These are phyloP conservation scores for Heterodera filipjevi DNA, from an alignment of 2,888 invertebrate genomes.

Conservation along the genomic window DNA sequence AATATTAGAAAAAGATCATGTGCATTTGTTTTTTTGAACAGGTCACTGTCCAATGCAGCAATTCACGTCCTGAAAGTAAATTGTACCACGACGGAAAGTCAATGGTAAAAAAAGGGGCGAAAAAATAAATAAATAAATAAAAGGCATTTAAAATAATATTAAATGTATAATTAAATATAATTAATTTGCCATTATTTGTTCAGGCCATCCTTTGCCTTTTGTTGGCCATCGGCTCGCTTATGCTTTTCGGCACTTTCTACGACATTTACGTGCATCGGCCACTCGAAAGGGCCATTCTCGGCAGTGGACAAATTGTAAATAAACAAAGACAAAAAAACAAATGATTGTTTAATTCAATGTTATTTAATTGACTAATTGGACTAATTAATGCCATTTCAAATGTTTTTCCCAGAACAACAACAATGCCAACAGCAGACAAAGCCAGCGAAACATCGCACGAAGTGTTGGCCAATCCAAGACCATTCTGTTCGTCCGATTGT, in stretches of 20 bases:
- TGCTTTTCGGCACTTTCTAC: conserved; percentile 60
- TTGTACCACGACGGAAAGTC: conserved; percentile 53
- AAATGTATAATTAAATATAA: conserved; percentile 13
- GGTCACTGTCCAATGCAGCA: conserved; percentile 55
- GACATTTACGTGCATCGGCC: conserved; percentile 57
- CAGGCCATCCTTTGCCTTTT: conserved; percentile 45
- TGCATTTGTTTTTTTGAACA: not conserved
- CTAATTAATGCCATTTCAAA: not conserved
- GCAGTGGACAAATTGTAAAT: not conserved
- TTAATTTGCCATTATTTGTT: not conserved
- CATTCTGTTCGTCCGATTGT: conserved; percentile 54
- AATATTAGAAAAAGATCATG: not conserved
- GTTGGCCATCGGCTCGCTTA: conserved; percentile 52
- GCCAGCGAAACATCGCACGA: not conserved
- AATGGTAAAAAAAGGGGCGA: conserved; percentile 53
- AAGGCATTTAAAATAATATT: not conserved
- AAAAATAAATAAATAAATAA: not conserved
- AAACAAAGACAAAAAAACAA: too few species aligned
- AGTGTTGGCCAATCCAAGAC: conserved; percentile 16
- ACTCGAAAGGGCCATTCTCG: conserved; percentile 29
- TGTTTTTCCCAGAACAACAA: not conserved
- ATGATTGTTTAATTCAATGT: too few species aligned
- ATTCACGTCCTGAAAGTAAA: conserved; percentile 51
- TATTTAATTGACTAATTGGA: too few species aligned
- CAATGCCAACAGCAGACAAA: not conserved